These are phyloP conservation scores for Serranochromis macrocephalus DNA, from an alignment of 2,113 vertebrate species.

Conservation along the genomic window DNA sequence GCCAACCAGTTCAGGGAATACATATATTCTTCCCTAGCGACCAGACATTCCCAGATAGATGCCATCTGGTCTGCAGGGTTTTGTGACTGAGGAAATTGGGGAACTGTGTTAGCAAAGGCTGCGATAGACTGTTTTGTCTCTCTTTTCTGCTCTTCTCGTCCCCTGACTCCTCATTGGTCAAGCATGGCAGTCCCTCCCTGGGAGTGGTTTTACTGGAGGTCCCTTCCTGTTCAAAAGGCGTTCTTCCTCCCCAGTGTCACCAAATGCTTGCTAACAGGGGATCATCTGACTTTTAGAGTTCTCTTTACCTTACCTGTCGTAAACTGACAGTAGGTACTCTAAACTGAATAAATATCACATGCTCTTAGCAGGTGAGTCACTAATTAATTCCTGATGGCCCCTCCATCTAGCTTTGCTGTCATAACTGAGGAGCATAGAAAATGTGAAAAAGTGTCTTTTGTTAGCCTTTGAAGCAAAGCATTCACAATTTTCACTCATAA, in stretches of 20 bases:
- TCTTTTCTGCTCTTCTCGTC: not conserved
- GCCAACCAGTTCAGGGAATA: not conserved
- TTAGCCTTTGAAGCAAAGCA: not conserved
- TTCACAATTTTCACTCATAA: not conserved
- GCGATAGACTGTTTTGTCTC: not conserved
- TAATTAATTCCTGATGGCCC: not conserved
- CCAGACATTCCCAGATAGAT: not conserved
- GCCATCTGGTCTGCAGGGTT: not conserved
- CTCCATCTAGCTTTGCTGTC: not conserved
- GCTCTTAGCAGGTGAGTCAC: not conserved
- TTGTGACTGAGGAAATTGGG: not conserved
- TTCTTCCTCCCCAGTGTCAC: not conserved
- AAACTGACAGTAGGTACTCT: not conserved
- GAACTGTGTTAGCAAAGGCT: not conserved
- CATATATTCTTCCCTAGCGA: not conserved
- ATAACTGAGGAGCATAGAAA: not conserved
- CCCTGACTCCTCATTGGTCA: not conserved
- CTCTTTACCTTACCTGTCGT: not conserved
- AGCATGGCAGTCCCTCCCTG: not conserved
- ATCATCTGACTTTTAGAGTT: not conserved
- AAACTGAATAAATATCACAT: not conserved
- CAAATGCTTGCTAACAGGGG: not conserved
- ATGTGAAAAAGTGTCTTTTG: not conserved
- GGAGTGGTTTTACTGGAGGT: not conserved
- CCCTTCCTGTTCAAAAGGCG: not conserved